Conservation (phyloP, 2,113 vertebrate species). For the Alaudala cheleensis region DNA sequence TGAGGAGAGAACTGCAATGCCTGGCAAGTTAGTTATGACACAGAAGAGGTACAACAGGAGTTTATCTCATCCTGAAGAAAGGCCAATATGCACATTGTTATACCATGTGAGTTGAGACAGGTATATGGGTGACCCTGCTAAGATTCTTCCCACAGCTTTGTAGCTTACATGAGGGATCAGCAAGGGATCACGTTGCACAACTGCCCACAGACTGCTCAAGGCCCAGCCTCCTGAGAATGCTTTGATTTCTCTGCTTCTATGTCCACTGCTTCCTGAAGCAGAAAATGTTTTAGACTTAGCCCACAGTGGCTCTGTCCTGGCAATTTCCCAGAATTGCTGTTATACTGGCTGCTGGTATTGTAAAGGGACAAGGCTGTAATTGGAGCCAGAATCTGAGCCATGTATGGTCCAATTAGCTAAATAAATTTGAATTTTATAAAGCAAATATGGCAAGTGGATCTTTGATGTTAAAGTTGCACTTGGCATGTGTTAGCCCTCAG, state of each 20-base stretch:
- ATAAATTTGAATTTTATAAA: not conserved
- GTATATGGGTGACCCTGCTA: not conserved
- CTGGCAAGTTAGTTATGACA: not conserved
- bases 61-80: not conserved
- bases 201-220: fast-evolving
- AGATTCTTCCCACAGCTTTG: not conserved
- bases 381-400: not conserved
- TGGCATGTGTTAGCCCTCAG: not conserved
- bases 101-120: fast-evolving
- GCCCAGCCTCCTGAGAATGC: not conserved
- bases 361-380: not conserved
- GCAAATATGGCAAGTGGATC: not conserved
- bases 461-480: not conserved
- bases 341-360: not conserved
- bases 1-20: not conserved
- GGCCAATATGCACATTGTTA: not conserved
- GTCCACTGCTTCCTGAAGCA: not conserved
- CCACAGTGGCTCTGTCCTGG: not conserved
- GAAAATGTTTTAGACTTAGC: not conserved
- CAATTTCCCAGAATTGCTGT: not conserved
- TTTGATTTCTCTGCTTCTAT: not conserved
- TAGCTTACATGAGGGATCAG: not conserved
- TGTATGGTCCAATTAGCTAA: not conserved
- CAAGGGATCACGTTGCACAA: not conserved
- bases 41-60: not conserved